A percentile compares a stretch with the other conserved stretches of the same genome.
These are phyloP conservation scores for Pseudoatta argentina DNA, from an alignment of 1,140 invertebrate species.

Conservation along the genomic window DNA sequence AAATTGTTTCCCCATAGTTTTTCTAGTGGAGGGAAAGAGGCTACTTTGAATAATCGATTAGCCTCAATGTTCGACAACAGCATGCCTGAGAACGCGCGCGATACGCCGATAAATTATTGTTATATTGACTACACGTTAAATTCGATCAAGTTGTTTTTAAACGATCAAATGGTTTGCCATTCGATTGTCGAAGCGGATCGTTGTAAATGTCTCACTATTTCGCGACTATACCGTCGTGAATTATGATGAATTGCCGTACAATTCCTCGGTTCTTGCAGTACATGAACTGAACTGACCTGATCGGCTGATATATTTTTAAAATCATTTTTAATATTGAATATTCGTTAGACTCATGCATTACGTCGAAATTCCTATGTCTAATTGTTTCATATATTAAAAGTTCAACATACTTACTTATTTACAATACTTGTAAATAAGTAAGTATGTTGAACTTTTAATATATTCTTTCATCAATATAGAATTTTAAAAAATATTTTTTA, in stretches of 20 bases:
- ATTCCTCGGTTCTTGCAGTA: background rate
- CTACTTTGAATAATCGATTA: slow-evolving; percentile 30
- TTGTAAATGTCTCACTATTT: background rate
- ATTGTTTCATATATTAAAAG: background rate
- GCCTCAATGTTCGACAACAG: slow-evolving; percentile 7
- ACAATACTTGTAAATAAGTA: background rate
- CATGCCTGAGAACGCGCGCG: slow-evolving; percentile 14
- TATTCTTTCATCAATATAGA: background rate
- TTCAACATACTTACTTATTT: no score
- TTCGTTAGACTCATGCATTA: background rate
- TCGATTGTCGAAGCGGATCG: slow-evolving; percentile 9
- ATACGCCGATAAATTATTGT: slow-evolving; percentile 61
- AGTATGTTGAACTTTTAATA: background rate
- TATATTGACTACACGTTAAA: slow-evolving; percentile 53
- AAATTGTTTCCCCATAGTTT: background rate
- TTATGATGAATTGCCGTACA: slow-evolving; percentile 12
- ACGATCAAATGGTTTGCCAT: slow-evolving; percentile 23
- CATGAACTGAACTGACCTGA: background rate
- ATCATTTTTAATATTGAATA: background rate
- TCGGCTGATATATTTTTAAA: background rate
- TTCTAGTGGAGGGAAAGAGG: no score
- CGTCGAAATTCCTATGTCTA: background rate
- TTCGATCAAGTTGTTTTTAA: slow-evolving; percentile 52
- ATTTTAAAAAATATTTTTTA: background rate
- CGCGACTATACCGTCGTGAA: background rate